Conservation (phyloP, 1,140 invertebrate genomes). For the Cydia strobilella region DNA sequence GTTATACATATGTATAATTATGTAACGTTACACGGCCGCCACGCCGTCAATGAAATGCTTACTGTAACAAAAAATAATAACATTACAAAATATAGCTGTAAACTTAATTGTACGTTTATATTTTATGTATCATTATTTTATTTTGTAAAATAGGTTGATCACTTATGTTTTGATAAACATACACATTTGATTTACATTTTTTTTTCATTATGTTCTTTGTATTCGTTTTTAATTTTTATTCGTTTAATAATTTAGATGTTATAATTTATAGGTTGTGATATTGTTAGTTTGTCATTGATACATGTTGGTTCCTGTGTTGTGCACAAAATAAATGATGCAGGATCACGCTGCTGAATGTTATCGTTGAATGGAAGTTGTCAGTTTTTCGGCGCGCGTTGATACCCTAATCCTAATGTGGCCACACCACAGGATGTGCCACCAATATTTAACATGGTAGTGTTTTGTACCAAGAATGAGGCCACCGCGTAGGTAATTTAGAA, state of each 20-base stretch:
- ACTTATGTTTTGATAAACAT: slow-evolving; percentile 1
- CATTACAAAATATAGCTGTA: not conserved
- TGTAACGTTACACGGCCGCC: not conserved
- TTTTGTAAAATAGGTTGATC: not conserved
- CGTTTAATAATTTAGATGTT: not conserved
- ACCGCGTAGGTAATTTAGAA: too few relatives aligned
- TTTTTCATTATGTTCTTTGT: not conserved
- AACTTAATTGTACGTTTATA: not conserved
- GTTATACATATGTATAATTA: too few relatives aligned
- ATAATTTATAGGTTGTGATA: slow-evolving; percentile 27
- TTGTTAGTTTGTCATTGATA: slow-evolving; percentile 15
- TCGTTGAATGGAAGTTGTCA: slow-evolving; percentile 11
- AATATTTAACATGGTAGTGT: not conserved
- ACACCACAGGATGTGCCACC: not conserved
- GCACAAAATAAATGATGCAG: slow-evolving; percentile 24
- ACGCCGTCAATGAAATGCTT: not conserved
- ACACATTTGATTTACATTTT: not conserved
- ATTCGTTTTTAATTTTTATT: not conserved
- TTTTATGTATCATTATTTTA: not conserved
- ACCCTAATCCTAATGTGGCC: not conserved
- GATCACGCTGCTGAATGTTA: slow-evolving; percentile 10
- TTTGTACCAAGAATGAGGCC: not conserved
- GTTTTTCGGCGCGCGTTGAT: slow-evolving; percentile 2
- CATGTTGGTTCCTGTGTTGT: slow-evolving; percentile 7
- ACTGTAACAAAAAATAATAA: not conserved